These are phyloP conservation scores for Ectemnius continuus DNA, from an alignment of 2,888 invertebrate genomes.

Conservation along the genomic window DNA sequence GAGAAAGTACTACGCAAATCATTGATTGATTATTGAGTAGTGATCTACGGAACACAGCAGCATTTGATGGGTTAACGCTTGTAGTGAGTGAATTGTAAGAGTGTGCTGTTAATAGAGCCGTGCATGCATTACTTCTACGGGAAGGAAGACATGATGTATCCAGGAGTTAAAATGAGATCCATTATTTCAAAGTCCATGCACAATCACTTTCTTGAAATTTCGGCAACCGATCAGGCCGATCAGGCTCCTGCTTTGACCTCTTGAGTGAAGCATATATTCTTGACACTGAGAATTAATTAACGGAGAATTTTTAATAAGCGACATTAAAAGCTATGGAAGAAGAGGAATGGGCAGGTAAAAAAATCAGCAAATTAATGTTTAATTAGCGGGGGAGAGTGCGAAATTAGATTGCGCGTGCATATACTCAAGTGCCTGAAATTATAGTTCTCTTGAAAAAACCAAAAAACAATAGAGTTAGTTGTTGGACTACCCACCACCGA, in stretches of 20 bases:
- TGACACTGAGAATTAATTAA: constrained; percentile 64
- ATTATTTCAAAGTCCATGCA: constrained; percentile 59
- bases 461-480: constrained; percentile 11
- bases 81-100: constrained; percentile 31
- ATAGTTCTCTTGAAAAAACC: constrained; percentile 30
- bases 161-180: constrained; percentile 54
- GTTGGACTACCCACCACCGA: not conserved
- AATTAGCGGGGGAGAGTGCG: constrained; percentile 8
- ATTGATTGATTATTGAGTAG: not conserved
- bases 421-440: constrained; percentile 40
- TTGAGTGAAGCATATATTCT: constrained; percentile 59
- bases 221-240: constrained; percentile 52
- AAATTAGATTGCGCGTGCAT: constrained; percentile 42
- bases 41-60: constrained; percentile 46
- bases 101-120: constrained; percentile 38
- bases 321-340: constrained; percentile 48
- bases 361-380: constrained; percentile 8
- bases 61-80: constrained; percentile 32
- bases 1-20: not conserved
- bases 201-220: constrained; percentile 52
- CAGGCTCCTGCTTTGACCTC: constrained; percentile 60
- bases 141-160: constrained; percentile 59
- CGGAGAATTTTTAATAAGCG: constrained; percentile 49
- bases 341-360: not conserved
- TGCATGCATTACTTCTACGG: constrained; percentile 55